Conservation (phyloP, 1,140 invertebrate genomes). For the Magallana gigas region DNA sequence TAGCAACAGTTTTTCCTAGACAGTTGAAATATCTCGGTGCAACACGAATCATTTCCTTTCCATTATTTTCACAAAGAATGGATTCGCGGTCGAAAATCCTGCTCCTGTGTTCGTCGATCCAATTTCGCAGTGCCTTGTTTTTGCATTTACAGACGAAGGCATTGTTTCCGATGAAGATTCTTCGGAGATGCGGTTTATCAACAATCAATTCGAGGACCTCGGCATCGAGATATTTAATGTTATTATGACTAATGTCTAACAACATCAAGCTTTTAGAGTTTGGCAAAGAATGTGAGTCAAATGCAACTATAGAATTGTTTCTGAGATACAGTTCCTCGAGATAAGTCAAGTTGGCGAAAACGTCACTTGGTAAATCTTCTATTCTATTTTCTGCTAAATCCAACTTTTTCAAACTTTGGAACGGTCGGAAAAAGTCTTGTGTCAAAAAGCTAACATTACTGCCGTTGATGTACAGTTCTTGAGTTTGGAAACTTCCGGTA, state of each 20-base stretch:
- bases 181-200: not conserved
- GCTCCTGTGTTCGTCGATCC: conserved; percentile 33
- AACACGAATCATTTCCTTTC: not conserved
- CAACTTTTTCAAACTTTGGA: conserved; percentile 43
- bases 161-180: conserved; percentile 46
- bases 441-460: conserved; percentile 43
- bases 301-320: conserved; percentile 20
- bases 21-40: not conserved
- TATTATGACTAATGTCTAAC: conserved; percentile 47
- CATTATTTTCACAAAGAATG: conserved; percentile 37
- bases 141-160: conserved; percentile 46
- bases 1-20: not conserved
- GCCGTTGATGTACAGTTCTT: conserved; percentile 54
- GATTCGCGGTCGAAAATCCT: conserved; percentile 41
- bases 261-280: not conserved
- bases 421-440: conserved; percentile 39
- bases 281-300: not conserved
- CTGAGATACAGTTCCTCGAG: conserved; percentile 47
- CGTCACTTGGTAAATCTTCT: not conserved
- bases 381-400: conserved; percentile 48
- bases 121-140: conserved; percentile 51
- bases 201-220: not conserved
- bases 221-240: conserved; percentile 19
- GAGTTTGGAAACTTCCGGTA: not conserved
- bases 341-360: conserved; percentile 40